Percentiles rank a stretch among this genome's conserved stretches.
Conservation (phyloP, 2,888 invertebrate genomes). For the Tyria jacobaeae region DNA sequence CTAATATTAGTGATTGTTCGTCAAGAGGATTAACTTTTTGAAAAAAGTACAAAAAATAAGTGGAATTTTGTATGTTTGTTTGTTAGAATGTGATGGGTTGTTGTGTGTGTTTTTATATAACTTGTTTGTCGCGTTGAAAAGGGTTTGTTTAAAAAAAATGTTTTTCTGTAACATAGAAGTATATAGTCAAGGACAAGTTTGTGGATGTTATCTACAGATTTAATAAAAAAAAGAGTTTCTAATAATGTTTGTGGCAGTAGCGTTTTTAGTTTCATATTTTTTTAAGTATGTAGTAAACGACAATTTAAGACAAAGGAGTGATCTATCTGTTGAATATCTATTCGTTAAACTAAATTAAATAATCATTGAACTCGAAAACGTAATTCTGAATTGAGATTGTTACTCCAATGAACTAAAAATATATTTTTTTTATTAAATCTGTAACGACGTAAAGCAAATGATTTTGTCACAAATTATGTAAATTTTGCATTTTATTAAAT, state of each 20-base stretch:
- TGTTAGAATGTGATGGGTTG: slow-evolving; percentile 5
- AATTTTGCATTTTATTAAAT: neutral
- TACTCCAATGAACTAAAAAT: no score
- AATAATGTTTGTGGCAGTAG: neutral
- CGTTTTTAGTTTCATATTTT: neutral
- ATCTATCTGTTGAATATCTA: neutral
- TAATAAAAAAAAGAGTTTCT: neutral
- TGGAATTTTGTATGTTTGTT: no score
- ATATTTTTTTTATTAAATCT: neutral
- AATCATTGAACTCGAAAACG: no score
- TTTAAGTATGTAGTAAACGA: neutral
- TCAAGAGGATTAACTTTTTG: slow-evolving; percentile 7
- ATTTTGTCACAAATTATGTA: slow-evolving; percentile 5
- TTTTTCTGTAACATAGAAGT: neutral
- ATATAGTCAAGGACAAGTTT: neutral
- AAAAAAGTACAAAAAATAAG: slow-evolving; percentile 4
- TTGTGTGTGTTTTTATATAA: neutral
- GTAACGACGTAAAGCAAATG: neutral
- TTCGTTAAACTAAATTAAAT: no score
- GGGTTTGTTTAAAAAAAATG: neutral
- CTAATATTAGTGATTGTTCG: neutral
- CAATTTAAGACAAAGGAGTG: neutral
- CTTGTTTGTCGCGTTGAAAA: neutral
- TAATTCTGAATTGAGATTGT: no score
- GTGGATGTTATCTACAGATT: no score